Conservation (phyloP, 2,113 vertebrate species). For the Athene noctua region DNA sequence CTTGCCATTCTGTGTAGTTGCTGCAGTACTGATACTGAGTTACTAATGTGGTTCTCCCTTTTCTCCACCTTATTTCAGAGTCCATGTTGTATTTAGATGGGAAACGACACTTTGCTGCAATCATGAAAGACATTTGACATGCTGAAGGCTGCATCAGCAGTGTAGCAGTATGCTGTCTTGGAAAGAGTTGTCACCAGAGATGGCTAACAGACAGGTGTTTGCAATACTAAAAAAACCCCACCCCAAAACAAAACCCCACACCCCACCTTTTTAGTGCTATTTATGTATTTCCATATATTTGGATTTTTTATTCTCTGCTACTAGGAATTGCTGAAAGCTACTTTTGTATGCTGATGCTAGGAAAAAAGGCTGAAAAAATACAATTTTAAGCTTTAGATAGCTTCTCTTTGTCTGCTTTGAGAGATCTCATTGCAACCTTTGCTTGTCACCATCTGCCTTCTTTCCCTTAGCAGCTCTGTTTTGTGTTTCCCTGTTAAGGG, state of each 20-base stretch:
- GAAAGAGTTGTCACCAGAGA: neutral
- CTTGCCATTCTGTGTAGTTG: neutral
- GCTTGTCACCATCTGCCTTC: neutral
- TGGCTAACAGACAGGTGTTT: neutral
- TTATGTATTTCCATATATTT: neutral
- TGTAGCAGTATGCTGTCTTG: neutral
- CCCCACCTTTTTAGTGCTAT: neutral
- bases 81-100: constrained; percentile 98
- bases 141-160: neutral
- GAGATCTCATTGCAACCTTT: neutral
- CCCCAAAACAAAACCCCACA: neutral
- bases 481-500: neutral
- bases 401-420: neutral
- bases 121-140: constrained; percentile 47
- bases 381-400: neutral
- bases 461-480: neutral
- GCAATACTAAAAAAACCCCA: neutral
- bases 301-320: neutral
- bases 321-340: neutral
- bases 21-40: neutral
- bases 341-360: neutral
- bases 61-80: constrained; percentile 76
- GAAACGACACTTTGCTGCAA: constrained; percentile 88
- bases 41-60: neutral
- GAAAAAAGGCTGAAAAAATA: neutral